Evolutionary conservation across 2,113 vertebrate genomes (phyloP).

Genomic region (Dermatemys mawii): DNA sequence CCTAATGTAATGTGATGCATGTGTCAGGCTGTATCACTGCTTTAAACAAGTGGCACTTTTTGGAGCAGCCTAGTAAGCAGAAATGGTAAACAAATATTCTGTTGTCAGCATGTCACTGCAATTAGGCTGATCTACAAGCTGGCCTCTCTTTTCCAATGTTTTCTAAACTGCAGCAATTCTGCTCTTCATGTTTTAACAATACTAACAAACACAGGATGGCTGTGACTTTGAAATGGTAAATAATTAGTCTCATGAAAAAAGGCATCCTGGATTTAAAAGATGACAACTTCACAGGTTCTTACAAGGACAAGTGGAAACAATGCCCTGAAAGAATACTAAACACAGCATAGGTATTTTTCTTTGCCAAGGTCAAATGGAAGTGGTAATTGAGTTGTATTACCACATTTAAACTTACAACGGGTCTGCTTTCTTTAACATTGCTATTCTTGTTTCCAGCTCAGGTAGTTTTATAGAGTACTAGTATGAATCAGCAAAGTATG

Average conservation of each 20-base stretch:
- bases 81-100: conserved; percentile 46
- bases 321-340: neutral
- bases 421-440: neutral
- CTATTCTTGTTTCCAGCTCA: neutral
- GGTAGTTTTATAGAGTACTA: neutral
- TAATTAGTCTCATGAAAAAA: neutral
- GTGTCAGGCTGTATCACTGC: conserved; percentile 24
- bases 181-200: neutral
- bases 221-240: conserved; percentile 6
- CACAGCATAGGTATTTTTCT: neutral
- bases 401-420: neutral
- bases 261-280: neutral
- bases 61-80: neutral
- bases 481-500: neutral
- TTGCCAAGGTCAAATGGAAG: neutral
- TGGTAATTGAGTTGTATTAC: neutral
- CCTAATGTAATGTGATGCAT: conserved; percentile 27
- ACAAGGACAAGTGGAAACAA: conserved; percentile 16
- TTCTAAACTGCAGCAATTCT: conserved; percentile 3
- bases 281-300: neutral
- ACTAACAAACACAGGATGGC: neutral
- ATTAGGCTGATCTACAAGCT: conserved; percentile 24
- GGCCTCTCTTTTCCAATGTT: neutral
- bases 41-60: conserved; percentile 34
- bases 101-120: neutral